Percentiles rank a stretch among this genome's conserved stretches.
phyloP scores from a whole-genome alignment of 2,888 invertebrate genomes.

The Limulus polyphemus region DNA sequence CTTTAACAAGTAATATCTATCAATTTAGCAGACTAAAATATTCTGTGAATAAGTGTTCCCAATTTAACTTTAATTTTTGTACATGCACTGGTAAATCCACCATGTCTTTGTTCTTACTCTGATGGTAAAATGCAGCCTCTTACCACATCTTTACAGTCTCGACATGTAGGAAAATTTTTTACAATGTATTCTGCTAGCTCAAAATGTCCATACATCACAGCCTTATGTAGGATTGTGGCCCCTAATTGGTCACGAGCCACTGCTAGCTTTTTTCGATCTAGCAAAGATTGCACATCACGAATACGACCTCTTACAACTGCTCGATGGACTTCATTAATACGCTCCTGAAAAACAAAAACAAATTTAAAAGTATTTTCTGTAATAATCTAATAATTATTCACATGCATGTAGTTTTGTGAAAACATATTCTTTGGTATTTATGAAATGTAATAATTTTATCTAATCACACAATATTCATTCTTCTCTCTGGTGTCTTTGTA shows the following conservation, averaged over 20 bases:
- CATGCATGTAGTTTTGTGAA: no score
- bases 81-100: no score
- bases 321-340: constrained; percentile 36
- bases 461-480: no score
- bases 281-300: constrained; percentile 37
- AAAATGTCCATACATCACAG: constrained; percentile 35
- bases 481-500: no score
- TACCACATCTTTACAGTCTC: constrained; percentile 37
- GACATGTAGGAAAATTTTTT: constrained; percentile 35
- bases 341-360: constrained; percentile 29
- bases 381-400: no score
- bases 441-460: no score
- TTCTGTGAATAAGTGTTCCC: no score
- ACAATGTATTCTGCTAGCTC: constrained; percentile 37
- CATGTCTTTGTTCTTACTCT: no score
- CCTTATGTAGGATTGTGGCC: constrained; percentile 31
- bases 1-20: no score
- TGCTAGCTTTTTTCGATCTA: constrained; percentile 39
- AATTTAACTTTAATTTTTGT: no score
- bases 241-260: constrained; percentile 35
- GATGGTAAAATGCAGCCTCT: constrained; percentile 1
- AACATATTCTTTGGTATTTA: no score
- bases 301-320: constrained; percentile 40
- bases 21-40: no score
- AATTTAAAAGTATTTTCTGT: background rate